Base-by-base conservation (phyloP, 2,888 invertebrate species). In the Cataglyphis livida region DNA sequence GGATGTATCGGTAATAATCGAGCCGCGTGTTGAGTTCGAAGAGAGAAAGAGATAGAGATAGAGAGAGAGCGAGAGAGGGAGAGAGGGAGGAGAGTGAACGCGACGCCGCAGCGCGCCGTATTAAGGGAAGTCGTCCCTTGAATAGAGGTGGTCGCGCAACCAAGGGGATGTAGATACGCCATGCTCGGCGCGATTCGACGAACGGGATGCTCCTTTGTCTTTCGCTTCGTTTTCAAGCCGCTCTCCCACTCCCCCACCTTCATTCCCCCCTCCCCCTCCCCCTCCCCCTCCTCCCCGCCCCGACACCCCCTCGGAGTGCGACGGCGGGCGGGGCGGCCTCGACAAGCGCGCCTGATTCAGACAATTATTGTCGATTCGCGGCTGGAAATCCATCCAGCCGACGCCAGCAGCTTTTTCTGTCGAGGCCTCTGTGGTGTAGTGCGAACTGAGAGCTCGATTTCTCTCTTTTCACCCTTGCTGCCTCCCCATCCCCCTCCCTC, bases 91-190 rank as follows among this genome's bases (percentile, higher is more conserved):
- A 76, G 84, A 28, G 85, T 87, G 87, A 88, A 86, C 41, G 68
- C 78, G 70, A 51, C 48, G 48, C 41, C 68, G 68, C 68, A 51
- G 35, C 78, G 70, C 78, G 78, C 78, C 87, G 88, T 89, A 84
- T 83, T 79, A 87, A 90, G 91, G 87, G 91, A 51, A 88, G 79
- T 88, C 88, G 81, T 89, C 85, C 85, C 84, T 90, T 90, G 89
- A 91, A 91, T 91, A 89, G 90, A 61, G 78, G 71, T 79, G 78
- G 81, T 85, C 75, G 81, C 62, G 89, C 83, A 85, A 81, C 83
- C 83, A 89, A 76, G 90, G 93, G 93, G 94, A 93, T 93, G 94
- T 92, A 94, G 94, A 94, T 94, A 94, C 91, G 94, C 93, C 94
- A 94, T 94, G 94, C 92, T 93, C 92, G 91, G 88, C 91, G 91